Percentiles rank a stretch among this genome's conserved stretches.
Evolutionary conservation across 2,113 vertebrate genomes (phyloP).

Genomic region (Porphyrio hochstetteri): DNA sequence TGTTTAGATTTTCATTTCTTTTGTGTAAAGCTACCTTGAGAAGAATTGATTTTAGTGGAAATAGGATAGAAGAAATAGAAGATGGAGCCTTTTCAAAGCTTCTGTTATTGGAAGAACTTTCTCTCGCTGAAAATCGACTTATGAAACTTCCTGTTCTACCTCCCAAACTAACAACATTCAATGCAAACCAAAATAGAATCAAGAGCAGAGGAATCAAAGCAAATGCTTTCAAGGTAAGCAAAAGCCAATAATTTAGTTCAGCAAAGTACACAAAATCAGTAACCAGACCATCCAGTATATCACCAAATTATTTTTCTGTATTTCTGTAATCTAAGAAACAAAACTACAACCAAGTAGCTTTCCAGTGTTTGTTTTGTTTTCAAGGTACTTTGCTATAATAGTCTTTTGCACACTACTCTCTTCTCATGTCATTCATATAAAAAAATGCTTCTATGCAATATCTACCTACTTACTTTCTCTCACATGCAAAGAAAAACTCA

Average conservation of each 20-base stretch:
- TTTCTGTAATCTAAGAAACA: not conserved
- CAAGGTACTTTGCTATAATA: not conserved
- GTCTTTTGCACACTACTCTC: not conserved
- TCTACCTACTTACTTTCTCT: not conserved
- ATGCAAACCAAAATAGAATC: slow-evolving; percentile 90
- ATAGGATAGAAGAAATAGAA: slow-evolving; percentile 94
- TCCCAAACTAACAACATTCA: slow-evolving; percentile 85
- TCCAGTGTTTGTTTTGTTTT: not conserved
- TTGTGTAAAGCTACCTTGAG: slow-evolving; percentile 86
- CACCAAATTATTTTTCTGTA: not conserved
- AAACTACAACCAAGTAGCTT: not conserved
- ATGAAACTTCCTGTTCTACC: slow-evolving; percentile 92
- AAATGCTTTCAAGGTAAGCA: slow-evolving; percentile 92
- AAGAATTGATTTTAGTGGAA: slow-evolving; percentile 95
- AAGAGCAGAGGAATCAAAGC: slow-evolving; percentile 93
- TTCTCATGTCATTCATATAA: not conserved
- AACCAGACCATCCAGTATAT: not conserved
- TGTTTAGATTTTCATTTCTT: slow-evolving; percentile 10
- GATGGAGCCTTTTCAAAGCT: slow-evolving; percentile 92
- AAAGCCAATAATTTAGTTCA: not conserved
- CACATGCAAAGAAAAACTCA: not conserved
- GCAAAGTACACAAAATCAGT: not conserved
- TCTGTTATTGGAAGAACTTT: slow-evolving; percentile 86
- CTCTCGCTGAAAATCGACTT: slow-evolving; percentile 90
- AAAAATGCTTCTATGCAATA: not conserved